These are phyloP conservation scores for Fratercula arctica DNA, from an alignment of 2,797 vertebrate genomes.

Conservation along the genomic window DNA sequence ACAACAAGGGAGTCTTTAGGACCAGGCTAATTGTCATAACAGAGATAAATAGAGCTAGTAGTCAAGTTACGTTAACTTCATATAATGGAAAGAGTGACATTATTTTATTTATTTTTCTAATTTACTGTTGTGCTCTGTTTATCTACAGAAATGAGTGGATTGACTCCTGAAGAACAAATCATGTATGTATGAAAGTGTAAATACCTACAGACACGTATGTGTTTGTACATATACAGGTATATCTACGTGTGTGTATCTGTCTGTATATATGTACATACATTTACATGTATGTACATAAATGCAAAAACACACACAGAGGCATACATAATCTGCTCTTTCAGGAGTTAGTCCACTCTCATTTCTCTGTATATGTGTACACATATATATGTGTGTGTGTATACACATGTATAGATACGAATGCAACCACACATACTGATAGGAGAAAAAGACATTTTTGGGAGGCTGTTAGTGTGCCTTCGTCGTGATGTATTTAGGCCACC, in stretches of 20 bases:
- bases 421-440: neutral
- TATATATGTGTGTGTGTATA: neutral
- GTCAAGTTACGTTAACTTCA: neutral
- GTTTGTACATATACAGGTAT: neutral
- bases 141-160: neutral
- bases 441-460: neutral
- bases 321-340: neutral
- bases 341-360: neutral
- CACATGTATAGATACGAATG: neutral
- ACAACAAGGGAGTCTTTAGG: neutral
- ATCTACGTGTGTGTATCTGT: neutral
- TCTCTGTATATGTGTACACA: neutral
- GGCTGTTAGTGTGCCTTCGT: neutral
- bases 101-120: neutral
- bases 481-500: neutral
- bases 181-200: neutral
- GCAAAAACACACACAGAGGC: neutral
- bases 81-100: neutral
- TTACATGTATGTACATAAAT: neutral
- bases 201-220: neutral
- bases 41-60: neutral
- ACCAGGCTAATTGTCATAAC: neutral
- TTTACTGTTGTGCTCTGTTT: neutral
- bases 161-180: neutral
- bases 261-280: neutral